Conservation (phyloP, 2,888 invertebrate species). For the Scaptomyza reducta region DNA sequence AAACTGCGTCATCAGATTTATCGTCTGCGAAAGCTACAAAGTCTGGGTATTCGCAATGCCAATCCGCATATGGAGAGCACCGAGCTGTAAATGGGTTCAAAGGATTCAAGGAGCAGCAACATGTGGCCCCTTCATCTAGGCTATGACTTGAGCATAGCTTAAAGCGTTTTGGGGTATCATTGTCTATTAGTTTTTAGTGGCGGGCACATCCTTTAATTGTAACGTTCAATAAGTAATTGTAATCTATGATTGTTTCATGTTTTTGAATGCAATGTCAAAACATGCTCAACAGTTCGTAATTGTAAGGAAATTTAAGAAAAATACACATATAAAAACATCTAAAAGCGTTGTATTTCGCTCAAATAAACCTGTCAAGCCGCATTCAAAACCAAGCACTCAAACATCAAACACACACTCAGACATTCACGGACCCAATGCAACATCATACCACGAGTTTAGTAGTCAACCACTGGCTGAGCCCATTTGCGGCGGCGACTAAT, state of each 20-base stretch:
- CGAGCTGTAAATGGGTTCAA: constrained; percentile 45
- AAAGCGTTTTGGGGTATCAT: not conserved
- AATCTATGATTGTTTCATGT: constrained; percentile 1
- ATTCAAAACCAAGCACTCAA: constrained; percentile 3
- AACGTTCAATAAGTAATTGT: not conserved
- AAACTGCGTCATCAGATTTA: constrained; percentile 65
- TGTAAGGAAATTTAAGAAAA: constrained; percentile 1
- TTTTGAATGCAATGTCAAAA: not conserved
- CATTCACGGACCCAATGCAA: constrained; percentile 18
- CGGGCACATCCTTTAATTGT: constrained; percentile 40
- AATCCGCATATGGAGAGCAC: constrained; percentile 70
- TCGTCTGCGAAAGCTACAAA: constrained; percentile 59
- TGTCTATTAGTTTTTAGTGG: constrained; percentile 34
- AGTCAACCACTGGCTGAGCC: constrained; percentile 38
- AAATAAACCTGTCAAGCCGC: constrained; percentile 18
- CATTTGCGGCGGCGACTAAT: constrained; percentile 69
- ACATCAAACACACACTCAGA: not conserved
- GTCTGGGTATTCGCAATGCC: constrained; percentile 65
- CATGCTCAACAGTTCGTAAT: constrained; percentile 1
- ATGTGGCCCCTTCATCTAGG: not conserved
- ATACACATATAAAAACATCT: not conserved
- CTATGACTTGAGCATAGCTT: constrained; percentile 22
- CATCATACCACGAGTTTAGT: constrained; percentile 23
- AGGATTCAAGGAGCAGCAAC: not conserved
- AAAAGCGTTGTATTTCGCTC: not conserved